Conservation (phyloP, 2,797 vertebrate species). For the Pipistrellus pygmaeus region DNA sequence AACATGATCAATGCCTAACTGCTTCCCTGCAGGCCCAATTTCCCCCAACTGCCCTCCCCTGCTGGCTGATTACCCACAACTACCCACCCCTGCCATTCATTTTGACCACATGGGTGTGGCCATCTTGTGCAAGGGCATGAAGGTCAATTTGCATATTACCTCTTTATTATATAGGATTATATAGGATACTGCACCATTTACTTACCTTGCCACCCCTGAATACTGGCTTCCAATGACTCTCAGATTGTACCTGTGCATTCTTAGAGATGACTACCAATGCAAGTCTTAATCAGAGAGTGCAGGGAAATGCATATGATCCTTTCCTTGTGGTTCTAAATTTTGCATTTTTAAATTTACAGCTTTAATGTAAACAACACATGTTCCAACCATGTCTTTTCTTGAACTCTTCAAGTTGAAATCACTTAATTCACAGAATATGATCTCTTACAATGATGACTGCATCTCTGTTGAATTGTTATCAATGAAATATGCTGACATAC, state of each 20-base stretch:
- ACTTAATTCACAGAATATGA: background rate
- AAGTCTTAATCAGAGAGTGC: background rate
- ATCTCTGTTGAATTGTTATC: background rate
- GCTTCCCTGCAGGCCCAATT: no score
- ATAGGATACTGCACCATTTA: background rate
- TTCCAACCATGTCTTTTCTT: slow-evolving; percentile 33
- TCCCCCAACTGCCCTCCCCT: no score
- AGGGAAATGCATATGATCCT: background rate
- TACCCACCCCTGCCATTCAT: no score
- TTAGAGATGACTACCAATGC: background rate
- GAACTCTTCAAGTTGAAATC: background rate
- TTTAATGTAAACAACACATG: background rate
- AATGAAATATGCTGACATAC: background rate
- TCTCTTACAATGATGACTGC: background rate
- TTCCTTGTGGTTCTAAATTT: slow-evolving; percentile 42
- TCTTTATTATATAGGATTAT: no score
- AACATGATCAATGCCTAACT: no score
- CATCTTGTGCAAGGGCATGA: no score
- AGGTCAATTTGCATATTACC: no score
- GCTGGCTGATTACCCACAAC: no score
- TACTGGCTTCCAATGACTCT: background rate
- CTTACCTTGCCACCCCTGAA: background rate
- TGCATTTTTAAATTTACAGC: slow-evolving; percentile 28
- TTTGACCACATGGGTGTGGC: no score
- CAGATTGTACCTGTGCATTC: background rate